Evolutionary conservation across 2,797 vertebrate species (phyloP).

Genomic region (Danio choprae): DNA sequence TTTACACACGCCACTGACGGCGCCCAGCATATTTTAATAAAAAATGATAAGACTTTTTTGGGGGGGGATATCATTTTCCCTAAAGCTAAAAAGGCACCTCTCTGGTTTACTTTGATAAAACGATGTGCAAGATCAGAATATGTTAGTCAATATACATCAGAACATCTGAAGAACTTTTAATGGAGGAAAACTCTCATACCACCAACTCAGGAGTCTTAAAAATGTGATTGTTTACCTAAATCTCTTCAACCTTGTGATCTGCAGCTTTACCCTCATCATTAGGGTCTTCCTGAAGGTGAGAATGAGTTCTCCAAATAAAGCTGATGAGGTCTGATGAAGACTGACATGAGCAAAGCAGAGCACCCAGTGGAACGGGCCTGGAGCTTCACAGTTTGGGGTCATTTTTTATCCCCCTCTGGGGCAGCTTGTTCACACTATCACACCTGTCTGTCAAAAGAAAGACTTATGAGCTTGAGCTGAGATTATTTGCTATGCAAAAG

Average conservation of each 20-base stretch:
- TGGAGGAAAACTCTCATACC: not conserved
- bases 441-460: conserved; percentile 88
- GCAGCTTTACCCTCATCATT: conserved; percentile 35
- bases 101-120: conserved; percentile 6
- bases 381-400: conserved; percentile 88
- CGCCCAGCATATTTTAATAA: conserved; percentile 44
- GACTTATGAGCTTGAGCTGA: conserved; percentile 55
- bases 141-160: conserved; percentile 5
- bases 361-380: conserved; percentile 64
- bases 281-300: conserved; percentile 69
- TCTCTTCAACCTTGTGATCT: conserved; percentile 32
- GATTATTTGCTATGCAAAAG: conserved; percentile 4
- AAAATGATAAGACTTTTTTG: conserved; percentile 23
- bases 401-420: conserved; percentile 79
- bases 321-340: conserved; percentile 71
- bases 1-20: conserved; percentile 69
- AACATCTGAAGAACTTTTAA: not conserved
- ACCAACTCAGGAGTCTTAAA: not conserved
- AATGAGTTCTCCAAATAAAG: conserved; percentile 70
- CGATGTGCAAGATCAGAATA: not conserved
- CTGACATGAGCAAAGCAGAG: conserved; percentile 67
- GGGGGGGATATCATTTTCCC: conserved; percentile 11
- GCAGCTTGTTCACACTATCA: conserved; percentile 85
- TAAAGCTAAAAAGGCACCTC: conserved; percentile 4
- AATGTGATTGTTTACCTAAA: conserved; percentile 38